Evolutionary conservation across 2,888 invertebrate genomes (phyloP).

Genomic region (Lasioglossum oenotherae): DNA sequence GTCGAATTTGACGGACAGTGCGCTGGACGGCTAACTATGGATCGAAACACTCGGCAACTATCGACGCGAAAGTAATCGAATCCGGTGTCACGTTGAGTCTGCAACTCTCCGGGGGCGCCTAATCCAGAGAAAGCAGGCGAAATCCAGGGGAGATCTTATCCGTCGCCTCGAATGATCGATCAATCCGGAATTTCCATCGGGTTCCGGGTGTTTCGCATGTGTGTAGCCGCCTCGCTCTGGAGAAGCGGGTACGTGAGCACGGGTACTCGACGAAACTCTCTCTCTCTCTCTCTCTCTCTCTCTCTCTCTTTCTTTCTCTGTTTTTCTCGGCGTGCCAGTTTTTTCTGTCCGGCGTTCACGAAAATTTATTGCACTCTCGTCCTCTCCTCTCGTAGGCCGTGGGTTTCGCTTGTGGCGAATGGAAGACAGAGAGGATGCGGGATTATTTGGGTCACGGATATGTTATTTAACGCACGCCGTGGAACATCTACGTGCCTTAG

Average conservation of each 20-base stretch:
- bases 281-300: not conserved
- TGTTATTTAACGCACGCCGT: conserved; percentile 62
- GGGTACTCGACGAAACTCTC: not conserved
- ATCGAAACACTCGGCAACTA: not conserved
- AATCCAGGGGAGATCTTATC: not conserved
- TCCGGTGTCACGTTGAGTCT: not conserved
- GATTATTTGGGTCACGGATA: conserved; percentile 63
- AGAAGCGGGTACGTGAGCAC: not conserved
- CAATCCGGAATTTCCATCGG: not conserved
- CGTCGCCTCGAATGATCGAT: not conserved
- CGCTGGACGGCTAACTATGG: not conserved
- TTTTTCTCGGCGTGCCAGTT: not conserved
- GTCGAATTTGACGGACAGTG: not conserved
- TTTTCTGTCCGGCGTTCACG: not conserved
- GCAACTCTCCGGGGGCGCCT: not conserved
- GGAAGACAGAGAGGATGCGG: conserved; percentile 29
- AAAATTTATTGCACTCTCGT: conserved; percentile 10
- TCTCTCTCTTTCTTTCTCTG: not conserved
- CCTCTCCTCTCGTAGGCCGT: not conserved
- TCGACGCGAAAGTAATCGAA: not conserved
- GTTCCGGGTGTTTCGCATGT: not conserved
- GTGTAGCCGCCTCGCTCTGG: not conserved
- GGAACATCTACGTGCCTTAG: conserved; percentile 25
- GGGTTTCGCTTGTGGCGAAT: conserved; percentile 10
- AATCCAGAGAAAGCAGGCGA: not conserved